phyloP scores from a whole-genome alignment of 1,140 invertebrate species.

The Nasonia giraulti region DNA sequence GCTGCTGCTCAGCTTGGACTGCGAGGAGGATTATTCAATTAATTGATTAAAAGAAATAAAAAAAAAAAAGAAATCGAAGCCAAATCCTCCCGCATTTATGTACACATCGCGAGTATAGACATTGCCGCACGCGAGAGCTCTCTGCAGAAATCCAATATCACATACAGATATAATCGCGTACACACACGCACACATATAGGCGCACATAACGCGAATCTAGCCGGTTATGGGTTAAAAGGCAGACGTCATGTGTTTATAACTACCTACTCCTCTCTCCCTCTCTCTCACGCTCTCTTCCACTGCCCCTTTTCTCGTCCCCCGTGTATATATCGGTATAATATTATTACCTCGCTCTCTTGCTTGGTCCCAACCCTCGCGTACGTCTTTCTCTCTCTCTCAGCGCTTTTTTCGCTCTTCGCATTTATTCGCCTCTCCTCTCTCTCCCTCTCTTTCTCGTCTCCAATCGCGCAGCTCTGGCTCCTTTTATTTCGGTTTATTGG shows the following conservation, averaged over 20 bases:
- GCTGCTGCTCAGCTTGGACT: neutral
- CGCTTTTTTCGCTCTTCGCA: constrained; percentile 27
- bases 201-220: constrained; percentile 55
- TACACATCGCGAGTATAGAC: neutral
- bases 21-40: too few relatives aligned
- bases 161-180: constrained; percentile 46
- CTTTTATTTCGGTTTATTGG: constrained; percentile 59
- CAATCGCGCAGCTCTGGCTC: neutral
- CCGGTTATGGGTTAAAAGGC: constrained; percentile 68
- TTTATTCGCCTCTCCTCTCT: neutral
- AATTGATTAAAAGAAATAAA: too few relatives aligned
- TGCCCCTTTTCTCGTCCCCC: neutral
- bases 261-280: constrained; percentile 54
- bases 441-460: constrained; percentile 32
- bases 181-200: constrained; percentile 16
- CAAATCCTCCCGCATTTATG: too few relatives aligned
- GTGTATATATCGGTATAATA: constrained; percentile 65
- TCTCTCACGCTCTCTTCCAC: neutral
- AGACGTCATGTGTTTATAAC: constrained; percentile 72
- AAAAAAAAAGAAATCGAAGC: too few relatives aligned
- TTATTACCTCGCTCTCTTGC: constrained; percentile 61
- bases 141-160: constrained; percentile 34
- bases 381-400: constrained; percentile 43
- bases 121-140: too few relatives aligned
- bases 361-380: neutral